Base-by-base conservation (phyloP, 2,797 vertebrate species). In the Lates japonicus region DNA sequence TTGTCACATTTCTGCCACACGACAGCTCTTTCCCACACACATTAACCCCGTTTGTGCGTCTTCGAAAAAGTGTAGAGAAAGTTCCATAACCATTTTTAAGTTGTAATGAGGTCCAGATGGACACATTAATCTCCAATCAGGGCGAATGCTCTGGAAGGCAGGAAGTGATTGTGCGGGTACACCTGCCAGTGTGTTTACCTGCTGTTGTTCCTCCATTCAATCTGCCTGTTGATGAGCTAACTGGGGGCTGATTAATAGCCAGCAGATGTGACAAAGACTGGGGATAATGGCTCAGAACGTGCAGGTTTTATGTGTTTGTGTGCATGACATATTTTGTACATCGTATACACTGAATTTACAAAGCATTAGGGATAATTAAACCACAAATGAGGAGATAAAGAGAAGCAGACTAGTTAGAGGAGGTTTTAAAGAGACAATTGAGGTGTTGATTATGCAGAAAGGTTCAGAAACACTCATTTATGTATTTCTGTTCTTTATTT, bases 221-320 rank as follows among this genome's bases (percentile, higher is more conserved):
- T 80, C 74, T 78, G 88, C 77, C 65, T 69, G 81, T 81, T 90
- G 88, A 92, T 85, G 86, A 88, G 82, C 84, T 90, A 92, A 91
- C 83, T 86, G 83, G 82, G 39, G 71, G 68, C 78, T 90, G 91
- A 94, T 93, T 92, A 91, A 92, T 88, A 81, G 78, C 83, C 59
- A 83, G 71, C 92, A 94, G 90, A 91, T 93, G 92, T 68, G 74
- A 88, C 85, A 85, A 87, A 84, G 87, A 82, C 72, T 0, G 37
- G 61, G 55, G 81, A 88, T 91, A 92, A 91, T 91, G 82, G 76
- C 75, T 85, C 78, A 83, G 81, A 90, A 85, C 55, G 37, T 10
- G 39, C 48, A 68, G 70, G 62, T 82, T 87, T 90, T 74, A 58
- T 70, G 64, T 61, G 59, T 51, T 68, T 67, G 58, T 65, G 61